A percentile compares a stretch with the other conserved stretches of the same genome.
Evolutionary conservation across 2,888 invertebrate species (phyloP).

Genomic region (Sarcophaga variegata): DNA sequence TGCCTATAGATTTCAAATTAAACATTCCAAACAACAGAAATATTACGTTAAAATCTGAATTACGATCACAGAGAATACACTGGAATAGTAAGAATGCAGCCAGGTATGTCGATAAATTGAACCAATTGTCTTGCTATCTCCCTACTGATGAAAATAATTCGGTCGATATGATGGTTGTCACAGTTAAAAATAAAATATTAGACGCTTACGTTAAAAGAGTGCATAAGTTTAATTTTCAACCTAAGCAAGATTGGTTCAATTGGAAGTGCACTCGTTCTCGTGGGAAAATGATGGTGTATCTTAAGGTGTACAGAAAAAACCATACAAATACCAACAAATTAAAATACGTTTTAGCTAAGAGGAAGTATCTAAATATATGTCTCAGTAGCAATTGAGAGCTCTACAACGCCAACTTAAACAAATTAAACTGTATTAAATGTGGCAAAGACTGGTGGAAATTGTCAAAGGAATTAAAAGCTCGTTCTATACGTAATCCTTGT

Average conservation of each 20-base stretch:
- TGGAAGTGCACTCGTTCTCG: too few relatives aligned
- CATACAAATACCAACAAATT: not conserved
- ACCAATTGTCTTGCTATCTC: not conserved
- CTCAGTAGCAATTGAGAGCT: too few relatives aligned
- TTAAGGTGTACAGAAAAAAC: too few relatives aligned
- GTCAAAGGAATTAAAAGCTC: too few relatives aligned
- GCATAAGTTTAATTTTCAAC: too few relatives aligned
- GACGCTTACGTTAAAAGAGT: too few relatives aligned
- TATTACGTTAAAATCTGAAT: not conserved
- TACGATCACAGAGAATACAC: not conserved
- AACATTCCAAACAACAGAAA: not conserved
- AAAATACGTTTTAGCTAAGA: not conserved
- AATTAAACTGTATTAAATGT: too few relatives aligned
- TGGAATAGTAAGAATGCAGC: constrained; percentile 2
- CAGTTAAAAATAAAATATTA: not conserved
- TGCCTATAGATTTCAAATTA: constrained; percentile 12
- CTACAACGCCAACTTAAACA: not conserved
- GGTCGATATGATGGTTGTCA: constrained; percentile 17
- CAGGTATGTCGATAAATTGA: not conserved
- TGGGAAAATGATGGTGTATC: too few relatives aligned
- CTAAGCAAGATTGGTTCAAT: too few relatives aligned
- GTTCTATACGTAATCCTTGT: not conserved
- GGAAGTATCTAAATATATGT: too few relatives aligned
- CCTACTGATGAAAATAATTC: not conserved
- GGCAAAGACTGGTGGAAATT: too few relatives aligned